Evolutionary conservation across 2,888 invertebrate genomes (phyloP), one percentile per base, ranked within the genome.

Genomic region (Colletes collaris): DNA sequence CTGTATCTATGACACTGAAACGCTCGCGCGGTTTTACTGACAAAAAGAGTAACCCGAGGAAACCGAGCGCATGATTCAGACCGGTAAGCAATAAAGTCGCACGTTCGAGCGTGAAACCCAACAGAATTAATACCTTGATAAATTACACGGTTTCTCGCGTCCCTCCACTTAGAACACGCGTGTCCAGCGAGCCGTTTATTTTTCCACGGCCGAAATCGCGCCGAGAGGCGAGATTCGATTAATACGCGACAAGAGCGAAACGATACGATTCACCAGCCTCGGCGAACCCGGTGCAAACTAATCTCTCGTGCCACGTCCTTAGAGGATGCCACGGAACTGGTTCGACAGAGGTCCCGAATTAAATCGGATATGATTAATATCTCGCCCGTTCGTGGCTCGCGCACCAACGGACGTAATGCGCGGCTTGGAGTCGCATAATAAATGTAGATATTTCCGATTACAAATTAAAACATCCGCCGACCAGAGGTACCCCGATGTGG

Each of bases 381-480:
- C 69, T 8, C 67, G n/a, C 16, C 27, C 16, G 27, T 49, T 13
- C 66, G 52, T 55, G 53, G 44, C 7, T 44, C 19, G 44, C 16
- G 19, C 16, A 3, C 46, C 19, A 37, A 44, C 44, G 84, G 58
- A 72, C 73, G 81, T 81, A 84, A 84, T 71, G 74, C 60, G 65
- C 76, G 5, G n/a, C 53, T 10, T 50, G 74, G 58, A 63, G 65
- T 74, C 71, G 75, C 72, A 64, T 86, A 79, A 86, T 76, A 73
- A 81, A 85, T 85, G 79, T 80, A 85, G 85, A 83, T 77, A 79
- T 81, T 86, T 68, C 70, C 72, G 81, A 86, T 85, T 85, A 86
- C 83, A 86, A 85, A 85, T 86, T 86, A 81, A 86, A 83, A 86
- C 81, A 78, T 86, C 76, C 77, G 50, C 46, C 5, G 46, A 63